Base-by-base conservation (phyloP, 2,888 invertebrate species). In the Volucella inanis region DNA sequence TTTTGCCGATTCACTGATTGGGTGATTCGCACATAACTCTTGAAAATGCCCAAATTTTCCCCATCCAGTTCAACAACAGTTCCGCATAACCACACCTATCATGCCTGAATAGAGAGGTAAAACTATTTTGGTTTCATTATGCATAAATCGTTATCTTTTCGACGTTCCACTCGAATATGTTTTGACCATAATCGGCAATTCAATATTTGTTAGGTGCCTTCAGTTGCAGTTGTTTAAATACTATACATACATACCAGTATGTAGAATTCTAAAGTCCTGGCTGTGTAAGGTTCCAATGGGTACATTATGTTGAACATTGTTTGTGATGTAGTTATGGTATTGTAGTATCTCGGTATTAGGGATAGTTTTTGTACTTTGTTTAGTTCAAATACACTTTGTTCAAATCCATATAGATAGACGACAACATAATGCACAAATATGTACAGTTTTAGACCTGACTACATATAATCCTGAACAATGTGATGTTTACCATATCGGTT, bases 111-210 rank as follows among this genome's bases (percentile, higher is more conserved):
- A n/a, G 15, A 31, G 31, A 31, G 31, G 31, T 31, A 47, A 57
- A 57, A 57, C 57, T 39, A 70, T 57, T 47, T 31, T 45, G 31
- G 45, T 71, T 41, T 50, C 59, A 50, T 50, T 49, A 41, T 18
- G 41, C 18, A 50, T 71, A 71, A 71, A 59, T 71, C 31, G 70
- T 59, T 70, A 70, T 70, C 70, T 59, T 59, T 49, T 50, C 47
- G 22, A 57, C 43, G 71, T 71, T 71, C 41, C 59, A 14, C 43
- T 52, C 49, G 70, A 71, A 59, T 59, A 59, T 71, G 59, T 59
- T 71, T 43, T 61, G 50, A 71, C 61, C 71, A 50, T 50, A 71
- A 61, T 71, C 61, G 71, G 41, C 71, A 59, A 71, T 71, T 50
- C 71, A 71, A 50, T 71, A 61, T 71, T 71, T 71, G 49, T 50